Percentiles rank a stretch among this genome's conserved stretches.
phyloP scores from a whole-genome alignment of 2,888 invertebrate species.

The Prostheceraeus crozeri region DNA sequence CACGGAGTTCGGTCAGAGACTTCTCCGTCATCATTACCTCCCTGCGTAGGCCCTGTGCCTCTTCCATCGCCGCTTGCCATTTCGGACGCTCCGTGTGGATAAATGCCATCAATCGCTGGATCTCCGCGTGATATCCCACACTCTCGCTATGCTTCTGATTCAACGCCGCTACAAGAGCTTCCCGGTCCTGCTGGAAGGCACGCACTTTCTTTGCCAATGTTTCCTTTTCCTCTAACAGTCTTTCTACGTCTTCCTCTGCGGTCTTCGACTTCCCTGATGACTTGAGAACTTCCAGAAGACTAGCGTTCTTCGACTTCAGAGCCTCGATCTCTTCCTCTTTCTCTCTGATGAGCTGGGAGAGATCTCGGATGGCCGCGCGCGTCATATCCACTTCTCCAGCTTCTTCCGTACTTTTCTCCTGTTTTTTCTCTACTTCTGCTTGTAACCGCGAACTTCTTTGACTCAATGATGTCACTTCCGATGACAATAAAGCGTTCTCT shows the following conservation, averaged over 20 bases:
- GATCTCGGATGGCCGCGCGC: conserved; percentile 55
- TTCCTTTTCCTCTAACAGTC: conserved; percentile 49
- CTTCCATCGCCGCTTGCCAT: conserved; percentile 48
- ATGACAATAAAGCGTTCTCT: too few relatives aligned
- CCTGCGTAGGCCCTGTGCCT: conserved; percentile 49
- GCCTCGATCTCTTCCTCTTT: conserved; percentile 58
- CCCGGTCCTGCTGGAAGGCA: conserved; percentile 59
- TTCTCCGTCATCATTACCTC: too few relatives aligned
- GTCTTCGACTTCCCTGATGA: conserved; percentile 16
- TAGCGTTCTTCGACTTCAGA: conserved; percentile 54
- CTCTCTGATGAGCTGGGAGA: conserved; percentile 56
- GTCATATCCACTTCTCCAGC: conserved; percentile 53
- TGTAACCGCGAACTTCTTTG: too few relatives aligned
- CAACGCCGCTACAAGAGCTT: conserved; percentile 59
- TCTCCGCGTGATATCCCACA: conserved; percentile 73
- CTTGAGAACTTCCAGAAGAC: conserved; percentile 52
- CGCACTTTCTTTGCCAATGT: conserved; percentile 65
- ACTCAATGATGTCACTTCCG: too few relatives aligned
- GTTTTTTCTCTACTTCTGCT: too few relatives aligned
- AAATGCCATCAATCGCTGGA: conserved; percentile 64
- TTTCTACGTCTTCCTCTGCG: conserved; percentile 39
- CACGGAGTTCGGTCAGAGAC: too few relatives aligned
- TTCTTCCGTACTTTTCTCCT: conserved; percentile 52
- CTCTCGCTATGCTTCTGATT: conserved; percentile 77
- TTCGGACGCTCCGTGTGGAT: conserved; percentile 45